Evolutionary conservation across 2,797 vertebrate species (phyloP).

Genomic region (Takifugu ocellatus): DNA sequence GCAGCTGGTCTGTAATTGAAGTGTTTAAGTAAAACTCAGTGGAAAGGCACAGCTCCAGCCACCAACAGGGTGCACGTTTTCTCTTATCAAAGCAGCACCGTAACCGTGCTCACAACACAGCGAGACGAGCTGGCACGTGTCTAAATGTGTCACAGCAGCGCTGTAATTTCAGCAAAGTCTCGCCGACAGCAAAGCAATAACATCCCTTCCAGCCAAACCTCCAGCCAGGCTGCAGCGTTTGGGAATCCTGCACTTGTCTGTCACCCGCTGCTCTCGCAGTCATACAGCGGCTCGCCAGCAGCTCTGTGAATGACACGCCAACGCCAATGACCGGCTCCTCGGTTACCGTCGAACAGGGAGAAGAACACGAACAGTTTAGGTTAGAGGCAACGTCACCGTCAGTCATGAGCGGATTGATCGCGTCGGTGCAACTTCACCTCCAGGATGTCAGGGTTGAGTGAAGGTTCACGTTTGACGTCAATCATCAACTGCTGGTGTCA

Average conservation of each 20-base stretch:
- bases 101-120: conserved; percentile 34
- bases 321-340: not conserved
- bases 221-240: conserved; percentile 32
- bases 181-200: conserved; percentile 63
- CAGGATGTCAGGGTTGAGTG: no score
- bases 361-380: no score
- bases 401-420: no score
- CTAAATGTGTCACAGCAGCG: conserved; percentile 45
- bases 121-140: conserved; percentile 34
- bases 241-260: conserved; percentile 21
- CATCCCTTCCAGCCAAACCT: conserved; percentile 57
- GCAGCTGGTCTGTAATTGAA: conserved; percentile 52
- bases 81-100: conserved; percentile 25
- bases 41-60: conserved; percentile 28
- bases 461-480: no score
- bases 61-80: conserved; percentile 21
- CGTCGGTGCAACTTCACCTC: no score
- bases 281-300: not conserved
- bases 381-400: no score
- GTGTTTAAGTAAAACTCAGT: conserved; percentile 58
- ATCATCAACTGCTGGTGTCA: no score
- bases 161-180: conserved; percentile 68
- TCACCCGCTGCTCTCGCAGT: conserved; percentile 33
- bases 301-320: conserved; percentile 19
- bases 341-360: not conserved